These are phyloP conservation scores for Aporophyla lueneburgensis DNA, from an alignment of 2,888 invertebrate species.

Conservation along the genomic window DNA sequence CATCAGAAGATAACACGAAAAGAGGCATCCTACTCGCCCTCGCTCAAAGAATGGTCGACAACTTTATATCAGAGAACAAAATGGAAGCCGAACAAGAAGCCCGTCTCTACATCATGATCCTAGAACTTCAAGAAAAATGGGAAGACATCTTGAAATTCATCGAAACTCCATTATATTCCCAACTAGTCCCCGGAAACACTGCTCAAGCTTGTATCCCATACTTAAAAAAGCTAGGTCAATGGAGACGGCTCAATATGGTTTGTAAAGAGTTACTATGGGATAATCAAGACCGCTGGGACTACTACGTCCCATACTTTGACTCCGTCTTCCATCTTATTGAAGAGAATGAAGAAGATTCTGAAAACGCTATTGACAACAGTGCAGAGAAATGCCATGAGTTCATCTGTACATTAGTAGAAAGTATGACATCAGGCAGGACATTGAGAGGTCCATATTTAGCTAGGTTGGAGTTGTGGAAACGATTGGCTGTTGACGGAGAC, in stretches of 20 bases:
- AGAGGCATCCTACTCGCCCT: constrained; percentile 94
- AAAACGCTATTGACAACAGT: constrained; percentile 81
- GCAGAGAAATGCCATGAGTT: constrained; percentile 88
- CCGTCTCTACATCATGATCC: constrained; percentile 96
- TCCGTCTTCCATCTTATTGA: constrained; percentile 92
- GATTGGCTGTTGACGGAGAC: constrained; percentile 90
- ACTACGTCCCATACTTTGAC: constrained; percentile 93
- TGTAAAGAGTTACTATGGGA: constrained; percentile 94
- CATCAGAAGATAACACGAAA: constrained; percentile 89
- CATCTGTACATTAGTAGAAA: constrained; percentile 88
- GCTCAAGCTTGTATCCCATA: constrained; percentile 94
- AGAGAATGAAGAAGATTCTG: constrained; percentile 73
- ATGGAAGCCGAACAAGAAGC: constrained; percentile 98
- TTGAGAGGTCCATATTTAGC: constrained; percentile 96
- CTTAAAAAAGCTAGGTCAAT: constrained; percentile 93
- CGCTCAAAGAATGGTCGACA: constrained; percentile 98
- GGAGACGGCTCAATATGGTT: constrained; percentile 94
- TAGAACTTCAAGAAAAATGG: constrained; percentile 94
- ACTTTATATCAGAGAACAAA: constrained; percentile 96
- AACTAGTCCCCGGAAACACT: constrained; percentile 92
- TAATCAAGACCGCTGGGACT: constrained; percentile 94
- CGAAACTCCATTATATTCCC: constrained; percentile 94
- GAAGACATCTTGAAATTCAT: constrained; percentile 95
- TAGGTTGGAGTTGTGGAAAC: constrained; percentile 93
- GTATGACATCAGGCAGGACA: constrained; percentile 85